These are phyloP conservation scores for Enteromius paludinosus DNA, from an alignment of 2,797 vertebrate species.

Conservation along the genomic window DNA sequence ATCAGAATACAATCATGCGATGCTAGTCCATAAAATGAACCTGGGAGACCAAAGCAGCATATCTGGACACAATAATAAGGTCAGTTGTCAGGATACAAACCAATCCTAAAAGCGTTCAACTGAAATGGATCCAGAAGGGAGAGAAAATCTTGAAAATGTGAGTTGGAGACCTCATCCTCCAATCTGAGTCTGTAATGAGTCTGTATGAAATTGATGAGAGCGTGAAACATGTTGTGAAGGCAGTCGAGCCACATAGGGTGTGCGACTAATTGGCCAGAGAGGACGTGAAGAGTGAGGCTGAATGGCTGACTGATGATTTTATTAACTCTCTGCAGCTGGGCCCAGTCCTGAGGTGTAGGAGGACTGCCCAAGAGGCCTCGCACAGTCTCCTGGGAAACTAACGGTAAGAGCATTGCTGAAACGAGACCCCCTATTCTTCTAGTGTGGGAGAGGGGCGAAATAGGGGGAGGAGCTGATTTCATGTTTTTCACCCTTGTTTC, in stretches of 20 bases:
- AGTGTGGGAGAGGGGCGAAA: conserved; percentile 6
- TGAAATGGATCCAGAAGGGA: conserved; percentile 28
- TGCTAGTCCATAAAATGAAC: conserved; percentile 41
- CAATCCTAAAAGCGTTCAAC: conserved; percentile 59
- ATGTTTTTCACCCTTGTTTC: background rate
- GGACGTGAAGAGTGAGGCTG: conserved; percentile 43
- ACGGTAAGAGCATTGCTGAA: conserved; percentile 11
- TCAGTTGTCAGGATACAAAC: conserved; percentile 68
- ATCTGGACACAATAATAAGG: conserved; percentile 62
- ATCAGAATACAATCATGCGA: conserved; percentile 58
- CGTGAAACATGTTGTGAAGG: conserved; percentile 49
- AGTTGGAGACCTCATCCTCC: conserved; percentile 8
- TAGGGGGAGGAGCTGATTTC: conserved; percentile 17
- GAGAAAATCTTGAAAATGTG: conserved; percentile 11
- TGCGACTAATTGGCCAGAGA: conserved; percentile 51
- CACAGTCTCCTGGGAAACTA: conserved; percentile 57
- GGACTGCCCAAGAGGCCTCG: conserved; percentile 43
- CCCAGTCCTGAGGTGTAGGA: conserved; percentile 70
- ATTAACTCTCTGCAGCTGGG: conserved; percentile 80
- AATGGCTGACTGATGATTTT: conserved; percentile 76
- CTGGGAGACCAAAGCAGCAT: conserved; percentile 50
- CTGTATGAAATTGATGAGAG: conserved; percentile 42
- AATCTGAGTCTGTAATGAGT: conserved; percentile 28
- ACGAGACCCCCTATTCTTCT: conserved; percentile 40
- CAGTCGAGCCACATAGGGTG: conserved; percentile 13